Conservation (phyloP, 2,113 vertebrate genomes). For the Zosterops lateralis region DNA sequence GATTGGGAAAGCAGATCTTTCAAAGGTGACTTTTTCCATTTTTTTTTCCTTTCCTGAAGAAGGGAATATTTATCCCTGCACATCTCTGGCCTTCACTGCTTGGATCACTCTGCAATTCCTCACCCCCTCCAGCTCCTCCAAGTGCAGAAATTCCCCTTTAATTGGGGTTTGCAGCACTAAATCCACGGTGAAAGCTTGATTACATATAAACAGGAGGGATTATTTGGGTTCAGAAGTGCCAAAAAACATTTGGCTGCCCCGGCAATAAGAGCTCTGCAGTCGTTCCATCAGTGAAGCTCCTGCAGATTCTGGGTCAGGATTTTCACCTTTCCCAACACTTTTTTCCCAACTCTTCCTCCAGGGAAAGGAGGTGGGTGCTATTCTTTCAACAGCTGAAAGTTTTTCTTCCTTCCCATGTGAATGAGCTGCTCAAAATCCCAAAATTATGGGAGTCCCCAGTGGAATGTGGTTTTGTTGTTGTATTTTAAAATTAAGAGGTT, state of each 20-base stretch:
- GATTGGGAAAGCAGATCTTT: not conserved
- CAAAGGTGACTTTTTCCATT: not conserved
- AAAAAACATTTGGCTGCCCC: not conserved
- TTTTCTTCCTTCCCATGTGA: not conserved
- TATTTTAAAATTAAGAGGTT: too few relatives aligned
- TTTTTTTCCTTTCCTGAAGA: not conserved
- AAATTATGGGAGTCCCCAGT: fast-evolving
- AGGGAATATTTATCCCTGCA: not conserved
- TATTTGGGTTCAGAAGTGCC: not conserved
- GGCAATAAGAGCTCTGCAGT: conserved; percentile 34
- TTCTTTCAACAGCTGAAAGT: not conserved
- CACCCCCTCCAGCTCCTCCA: not conserved
- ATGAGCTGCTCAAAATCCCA: not conserved
- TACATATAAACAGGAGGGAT: not conserved
- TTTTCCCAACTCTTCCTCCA: not conserved
- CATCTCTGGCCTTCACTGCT: not conserved
- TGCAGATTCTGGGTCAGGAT: not conserved
- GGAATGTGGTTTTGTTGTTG: not conserved
- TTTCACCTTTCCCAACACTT: not conserved
- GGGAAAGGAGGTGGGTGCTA: not conserved
- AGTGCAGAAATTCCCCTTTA: not conserved
- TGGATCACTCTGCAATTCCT: not conserved
- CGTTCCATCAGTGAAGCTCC: not conserved
- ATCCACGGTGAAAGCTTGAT: conserved; percentile 13
- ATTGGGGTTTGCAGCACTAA: not conserved